Conservation (phyloP, 2,797 vertebrate genomes). For the Rhabdophis nuchalis region DNA sequence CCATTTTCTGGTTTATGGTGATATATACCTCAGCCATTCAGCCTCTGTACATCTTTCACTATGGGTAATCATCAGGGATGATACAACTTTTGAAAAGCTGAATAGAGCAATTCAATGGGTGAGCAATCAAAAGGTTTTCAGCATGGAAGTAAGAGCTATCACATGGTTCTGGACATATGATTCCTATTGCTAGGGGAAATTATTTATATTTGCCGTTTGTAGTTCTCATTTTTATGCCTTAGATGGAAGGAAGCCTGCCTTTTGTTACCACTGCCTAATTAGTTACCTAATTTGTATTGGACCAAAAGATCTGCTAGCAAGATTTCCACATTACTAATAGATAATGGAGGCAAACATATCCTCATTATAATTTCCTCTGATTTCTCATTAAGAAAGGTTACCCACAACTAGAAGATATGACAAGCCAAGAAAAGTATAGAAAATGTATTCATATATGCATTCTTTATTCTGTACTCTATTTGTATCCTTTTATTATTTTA, state of each 20-base stretch:
- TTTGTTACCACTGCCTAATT: constrained; percentile 31
- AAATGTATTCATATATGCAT: not conserved
- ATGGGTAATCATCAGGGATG: not conserved
- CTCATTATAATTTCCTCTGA: constrained; percentile 29
- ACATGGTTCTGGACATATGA: not conserved
- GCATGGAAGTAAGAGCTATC: not conserved
- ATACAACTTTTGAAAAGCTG: not conserved
- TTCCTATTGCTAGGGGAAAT: not conserved
- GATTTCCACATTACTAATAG: constrained; percentile 19
- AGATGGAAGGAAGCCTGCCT: not conserved
- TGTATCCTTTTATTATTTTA: not conserved
- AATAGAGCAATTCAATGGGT: not conserved
- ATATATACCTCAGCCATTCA: not conserved
- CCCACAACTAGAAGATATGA: constrained; percentile 13
- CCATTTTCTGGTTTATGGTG: not conserved
- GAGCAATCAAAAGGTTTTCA: not conserved
- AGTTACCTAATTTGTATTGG: constrained; percentile 22
- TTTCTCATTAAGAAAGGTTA: constrained; percentile 35
- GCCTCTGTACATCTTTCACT: not conserved
- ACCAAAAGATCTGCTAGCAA: constrained; percentile 19
- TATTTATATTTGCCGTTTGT: not conserved
- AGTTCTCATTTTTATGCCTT: constrained; percentile 10
- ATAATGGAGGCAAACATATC: constrained; percentile 5
- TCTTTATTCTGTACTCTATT: not conserved
- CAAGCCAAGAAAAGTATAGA: not conserved